These are phyloP conservation scores for Odocoileus virginianus DNA, from an alignment of 2,113 vertebrate genomes.

Conservation along the genomic window DNA sequence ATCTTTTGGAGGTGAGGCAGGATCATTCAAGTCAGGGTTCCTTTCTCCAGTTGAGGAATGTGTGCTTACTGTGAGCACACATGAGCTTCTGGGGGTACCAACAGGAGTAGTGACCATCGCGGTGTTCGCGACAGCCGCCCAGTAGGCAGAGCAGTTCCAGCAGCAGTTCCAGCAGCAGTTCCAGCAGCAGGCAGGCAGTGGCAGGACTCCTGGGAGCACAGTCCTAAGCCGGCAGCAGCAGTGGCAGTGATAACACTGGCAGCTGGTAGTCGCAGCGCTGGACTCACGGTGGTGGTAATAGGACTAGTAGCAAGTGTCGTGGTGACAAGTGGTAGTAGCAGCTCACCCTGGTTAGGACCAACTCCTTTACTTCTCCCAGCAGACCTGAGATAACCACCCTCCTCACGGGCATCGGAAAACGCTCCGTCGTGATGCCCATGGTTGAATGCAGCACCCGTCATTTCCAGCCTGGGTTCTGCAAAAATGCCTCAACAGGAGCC, in stretches of 20 bases:
- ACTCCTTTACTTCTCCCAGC: not conserved
- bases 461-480: not conserved
- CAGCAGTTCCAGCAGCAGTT: no score
- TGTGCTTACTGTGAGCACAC: not conserved
- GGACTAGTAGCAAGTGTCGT: fast-evolving
- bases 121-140: fast-evolving
- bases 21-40: no score
- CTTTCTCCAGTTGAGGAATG: fast-evolving
- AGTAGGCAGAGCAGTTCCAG: fast-evolving
- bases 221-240: fast-evolving
- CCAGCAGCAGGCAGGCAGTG: fast-evolving
- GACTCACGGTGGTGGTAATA: fast-evolving
- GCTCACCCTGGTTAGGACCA: not conserved
- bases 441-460: not conserved
- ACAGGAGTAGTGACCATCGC: fast-evolving
- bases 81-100: fast-evolving
- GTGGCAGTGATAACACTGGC: fast-evolving
- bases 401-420: not conserved
- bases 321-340: no score
- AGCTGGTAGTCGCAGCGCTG: fast-evolving
- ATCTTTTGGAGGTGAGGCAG: not conserved
- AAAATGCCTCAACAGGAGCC: fast-evolving
- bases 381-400: fast-evolving
- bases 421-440: fast-evolving
- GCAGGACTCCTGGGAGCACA: fast-evolving